Evolutionary conservation across 2,888 invertebrate genomes (phyloP), one percentile per base, ranked within the genome.

Genomic region (Drosophila mimica): DNA sequence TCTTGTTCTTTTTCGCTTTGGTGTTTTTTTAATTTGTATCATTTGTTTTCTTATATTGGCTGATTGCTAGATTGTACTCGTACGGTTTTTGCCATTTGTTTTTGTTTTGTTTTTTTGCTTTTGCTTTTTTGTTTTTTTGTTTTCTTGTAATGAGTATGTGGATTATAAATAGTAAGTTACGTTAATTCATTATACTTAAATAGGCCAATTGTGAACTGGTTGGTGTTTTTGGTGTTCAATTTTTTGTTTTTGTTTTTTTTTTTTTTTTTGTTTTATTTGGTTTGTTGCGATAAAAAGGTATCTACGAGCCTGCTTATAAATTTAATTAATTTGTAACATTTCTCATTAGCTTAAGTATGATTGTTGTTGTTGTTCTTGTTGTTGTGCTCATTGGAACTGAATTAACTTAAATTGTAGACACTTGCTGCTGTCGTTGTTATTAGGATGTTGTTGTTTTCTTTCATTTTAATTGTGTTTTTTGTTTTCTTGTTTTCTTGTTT

Each of bases 281-380:
- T 64, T 68, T 51, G 43, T 56, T 63, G 72, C 74, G 52, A 74
- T 65, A 76, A 40, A 52, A 58, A 51, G 63, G 43, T 67, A 70
- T 70, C 82, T 84, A 82, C 70, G 82, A 85, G 83, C 81, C 81
- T 83, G 89, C 81, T 86, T 88, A 83, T 57, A 83, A 86, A 79
- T 76, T 70, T 56, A 76, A 52, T 34, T 51, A 51, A 71, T 63
- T 67, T 62, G 66, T 63, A 63, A 51, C 48, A 65, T 69, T 61
- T 46, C 25, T 78, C 25, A 65, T 74, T 84, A 73, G 80, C 83
- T 86, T 87, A 89, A 76, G 57, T 84, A 89, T 85, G 88, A 80
- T 89, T 89, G 81, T 83, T 81, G 64, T 75, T 85, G 79, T 79
- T 85, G 79, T 79, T 46, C 7, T 72, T 74, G 71, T 78, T 86